phyloP scores from a whole-genome alignment of 1,140 invertebrate species.

The Drosophila mayri region DNA sequence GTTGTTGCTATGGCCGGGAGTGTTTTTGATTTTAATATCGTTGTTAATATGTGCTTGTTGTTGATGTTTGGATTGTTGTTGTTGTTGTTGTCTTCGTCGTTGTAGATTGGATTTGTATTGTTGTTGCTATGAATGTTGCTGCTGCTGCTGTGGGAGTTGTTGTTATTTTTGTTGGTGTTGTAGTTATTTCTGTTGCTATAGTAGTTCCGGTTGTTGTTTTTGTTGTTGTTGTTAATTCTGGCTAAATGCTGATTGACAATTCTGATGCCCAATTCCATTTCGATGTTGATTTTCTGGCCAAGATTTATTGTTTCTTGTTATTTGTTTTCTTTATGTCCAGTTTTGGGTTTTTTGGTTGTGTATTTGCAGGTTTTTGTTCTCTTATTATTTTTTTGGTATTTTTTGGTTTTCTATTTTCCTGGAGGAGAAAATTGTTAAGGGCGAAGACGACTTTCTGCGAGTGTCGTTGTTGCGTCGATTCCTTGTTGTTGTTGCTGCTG shows the following conservation, averaged over 20 bases:
- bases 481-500: constrained; percentile 20
- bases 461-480: constrained; percentile 23
- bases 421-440: constrained; percentile 10
- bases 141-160: constrained; percentile 15
- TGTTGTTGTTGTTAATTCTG: constrained; percentile 40
- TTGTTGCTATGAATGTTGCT: background rate
- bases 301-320: constrained; percentile 19
- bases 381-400: background rate
- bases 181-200: constrained; percentile 25
- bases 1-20: background rate
- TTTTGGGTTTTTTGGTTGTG: constrained; percentile 7
- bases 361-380: background rate
- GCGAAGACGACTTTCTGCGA: constrained; percentile 9
- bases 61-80: constrained; percentile 5
- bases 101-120: constrained; percentile 8
- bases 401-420: constrained; percentile 16
- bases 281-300: constrained; percentile 65
- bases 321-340: constrained; percentile 12
- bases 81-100: constrained; percentile 6
- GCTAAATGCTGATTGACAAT: constrained; percentile 65
- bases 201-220: constrained; percentile 30
- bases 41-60: constrained; percentile 31
- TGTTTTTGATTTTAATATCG: constrained; percentile 4
- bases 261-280: constrained; percentile 74
- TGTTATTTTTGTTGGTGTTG: constrained; percentile 15